phyloP scores from a whole-genome alignment of 2,113 vertebrate species.

The Bostrychus sinensis region DNA sequence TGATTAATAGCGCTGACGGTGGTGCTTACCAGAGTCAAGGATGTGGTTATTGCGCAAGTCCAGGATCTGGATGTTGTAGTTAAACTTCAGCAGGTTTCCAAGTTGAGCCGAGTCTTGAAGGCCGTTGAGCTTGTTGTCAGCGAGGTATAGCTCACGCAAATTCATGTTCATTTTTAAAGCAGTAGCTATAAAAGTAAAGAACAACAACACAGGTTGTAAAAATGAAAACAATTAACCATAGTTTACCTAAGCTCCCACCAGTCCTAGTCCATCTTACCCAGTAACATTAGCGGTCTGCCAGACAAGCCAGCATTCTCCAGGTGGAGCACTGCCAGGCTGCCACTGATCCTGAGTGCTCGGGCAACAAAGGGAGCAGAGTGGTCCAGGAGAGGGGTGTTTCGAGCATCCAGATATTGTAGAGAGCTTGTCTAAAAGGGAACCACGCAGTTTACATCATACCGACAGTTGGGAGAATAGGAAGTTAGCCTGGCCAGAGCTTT shows the following conservation, averaged over 20 bases:
- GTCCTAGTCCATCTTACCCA: conserved; percentile 79
- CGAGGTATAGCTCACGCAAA: conserved; percentile 90
- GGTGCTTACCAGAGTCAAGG: conserved; percentile 87
- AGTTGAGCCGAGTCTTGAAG: conserved; percentile 94
- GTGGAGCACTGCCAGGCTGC: conserved; percentile 90
- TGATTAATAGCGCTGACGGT: neutral
- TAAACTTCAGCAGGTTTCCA: conserved; percentile 94
- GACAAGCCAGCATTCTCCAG: conserved; percentile 89
- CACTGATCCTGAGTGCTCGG: conserved; percentile 91
- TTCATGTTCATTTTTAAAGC: conserved; percentile 98
- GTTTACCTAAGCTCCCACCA: neutral
- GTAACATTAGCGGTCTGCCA: conserved; percentile 90
- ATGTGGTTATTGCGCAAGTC: conserved; percentile 94
- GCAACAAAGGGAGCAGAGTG: conserved; percentile 93
- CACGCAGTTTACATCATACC: too few species aligned
- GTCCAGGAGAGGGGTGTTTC: conserved; percentile 90
- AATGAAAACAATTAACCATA: neutral
- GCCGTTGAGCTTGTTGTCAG: conserved; percentile 92
- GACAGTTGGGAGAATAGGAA: too few species aligned
- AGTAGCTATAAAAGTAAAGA: conserved; percentile 77
- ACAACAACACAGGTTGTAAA: neutral
- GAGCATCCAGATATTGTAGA: conserved; percentile 92
- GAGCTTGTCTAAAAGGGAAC: conserved; percentile 84
- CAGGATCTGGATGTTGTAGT: conserved; percentile 92
- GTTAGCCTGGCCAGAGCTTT: too few species aligned